A percentile compares a stretch with the other conserved stretches of the same genome.
Evolutionary conservation across 2,113 vertebrate species (phyloP).

Genomic region (Oceanodroma tethys): DNA sequence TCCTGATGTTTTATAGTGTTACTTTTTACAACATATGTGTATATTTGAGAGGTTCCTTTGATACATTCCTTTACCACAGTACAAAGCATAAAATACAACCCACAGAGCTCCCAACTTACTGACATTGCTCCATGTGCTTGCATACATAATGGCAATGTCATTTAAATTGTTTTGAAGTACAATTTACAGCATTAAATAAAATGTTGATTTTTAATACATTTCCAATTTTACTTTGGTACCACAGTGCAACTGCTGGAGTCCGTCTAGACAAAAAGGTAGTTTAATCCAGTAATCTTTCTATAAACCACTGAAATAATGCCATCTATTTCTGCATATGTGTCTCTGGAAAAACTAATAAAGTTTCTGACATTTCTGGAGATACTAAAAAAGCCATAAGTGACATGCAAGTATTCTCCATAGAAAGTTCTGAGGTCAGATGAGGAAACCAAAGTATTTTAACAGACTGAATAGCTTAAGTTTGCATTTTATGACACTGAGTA

Average conservation of each 20-base stretch:
- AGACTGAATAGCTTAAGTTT: conserved; percentile 26
- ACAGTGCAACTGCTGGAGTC: background rate
- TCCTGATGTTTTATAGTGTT: conserved; percentile 29
- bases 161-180: background rate
- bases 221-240: background rate
- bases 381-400: background rate
- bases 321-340: background rate
- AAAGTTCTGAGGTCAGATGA: conserved; percentile 43
- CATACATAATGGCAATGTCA: background rate
- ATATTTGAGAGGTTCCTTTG: conserved; percentile 38
- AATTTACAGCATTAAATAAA: conserved; percentile 13
- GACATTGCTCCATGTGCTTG: background rate
- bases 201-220: background rate
- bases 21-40: conserved; percentile 24
- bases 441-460: conserved; percentile 42
- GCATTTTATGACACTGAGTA: conserved; percentile 17
- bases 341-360: conserved; percentile 39
- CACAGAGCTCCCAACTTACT: conserved; percentile 1
- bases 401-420: background rate
- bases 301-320: conserved; percentile 32
- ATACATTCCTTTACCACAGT: background rate
- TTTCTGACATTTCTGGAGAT: conserved; percentile 39
- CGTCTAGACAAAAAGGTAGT: conserved; percentile 19
- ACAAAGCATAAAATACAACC: conserved; percentile 40
- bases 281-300: conserved; percentile 3